Evolutionary conservation across 2,797 vertebrate species (phyloP).

Genomic region (Petrocephalus schoutedeni): DNA sequence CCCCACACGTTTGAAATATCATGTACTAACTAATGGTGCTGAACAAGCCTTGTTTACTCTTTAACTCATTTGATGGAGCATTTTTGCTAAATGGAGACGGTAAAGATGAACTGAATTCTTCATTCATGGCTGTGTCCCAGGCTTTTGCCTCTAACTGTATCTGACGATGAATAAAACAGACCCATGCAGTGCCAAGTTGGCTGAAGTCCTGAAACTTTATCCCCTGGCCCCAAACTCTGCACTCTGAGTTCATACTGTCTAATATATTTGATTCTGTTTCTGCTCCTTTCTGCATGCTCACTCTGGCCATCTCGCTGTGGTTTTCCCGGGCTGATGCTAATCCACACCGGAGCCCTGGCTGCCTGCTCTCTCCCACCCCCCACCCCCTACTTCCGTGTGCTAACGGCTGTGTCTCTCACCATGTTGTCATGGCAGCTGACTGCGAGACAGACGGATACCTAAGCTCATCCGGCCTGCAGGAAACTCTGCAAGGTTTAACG

Average conservation of each 20-base stretch:
- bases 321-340: neutral
- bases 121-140: constrained; percentile 14
- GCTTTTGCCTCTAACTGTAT: neutral
- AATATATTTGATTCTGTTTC: neutral
- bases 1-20: neutral
- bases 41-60: neutral
- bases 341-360: neutral
- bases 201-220: neutral
- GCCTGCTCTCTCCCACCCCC: neutral
- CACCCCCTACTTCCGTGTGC: constrained; percentile 33
- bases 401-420: constrained; percentile 33
- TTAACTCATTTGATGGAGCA: constrained; percentile 8
- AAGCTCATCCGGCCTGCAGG: constrained; percentile 84
- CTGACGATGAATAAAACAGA: neutral
- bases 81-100: constrained; percentile 34
- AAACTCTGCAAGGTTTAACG: constrained; percentile 57
- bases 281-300: neutral
- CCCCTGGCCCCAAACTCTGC: neutral
- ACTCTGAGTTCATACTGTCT: neutral
- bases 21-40: neutral
- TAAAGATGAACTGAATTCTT: constrained; percentile 44
- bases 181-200: neutral
- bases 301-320: neutral
- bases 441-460: constrained; percentile 90
- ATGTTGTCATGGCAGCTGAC: constrained; percentile 72